Percentiles rank a stretch among this genome's conserved stretches.
Conservation (phyloP, 2,888 invertebrate genomes). For the Chorisops tibialis region DNA sequence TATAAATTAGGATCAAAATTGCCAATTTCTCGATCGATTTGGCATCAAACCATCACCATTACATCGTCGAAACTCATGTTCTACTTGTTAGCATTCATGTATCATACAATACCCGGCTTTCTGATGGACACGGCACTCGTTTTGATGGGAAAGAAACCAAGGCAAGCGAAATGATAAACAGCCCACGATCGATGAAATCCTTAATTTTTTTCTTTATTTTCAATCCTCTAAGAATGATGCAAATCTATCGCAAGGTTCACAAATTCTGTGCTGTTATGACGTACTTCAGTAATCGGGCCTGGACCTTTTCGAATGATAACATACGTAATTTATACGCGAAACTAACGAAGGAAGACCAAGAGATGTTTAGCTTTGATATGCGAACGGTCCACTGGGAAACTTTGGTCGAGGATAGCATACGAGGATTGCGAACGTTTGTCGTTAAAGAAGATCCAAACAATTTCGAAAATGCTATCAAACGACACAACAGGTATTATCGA, state of each 20-base stretch:
- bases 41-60: conserved; percentile 60
- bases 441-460: conserved; percentile 73
- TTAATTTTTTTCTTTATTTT: not conserved
- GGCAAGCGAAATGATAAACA: conserved; percentile 45
- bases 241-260: conserved; percentile 75
- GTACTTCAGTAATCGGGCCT: conserved; percentile 73
- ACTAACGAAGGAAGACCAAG: conserved; percentile 49
- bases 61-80: conserved; percentile 50
- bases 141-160: conserved; percentile 56
- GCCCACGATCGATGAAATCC: too few relatives aligned
- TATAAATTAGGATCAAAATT: conserved; percentile 54
- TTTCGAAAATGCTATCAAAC: conserved; percentile 60
- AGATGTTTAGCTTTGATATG: conserved; percentile 73
- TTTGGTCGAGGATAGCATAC: conserved; percentile 56
- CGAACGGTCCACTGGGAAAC: conserved; percentile 64
- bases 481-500: conserved; percentile 58
- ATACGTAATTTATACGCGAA: conserved; percentile 51
- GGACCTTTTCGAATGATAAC: conserved; percentile 67
- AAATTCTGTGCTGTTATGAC: conserved; percentile 69
- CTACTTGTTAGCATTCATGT: conserved; percentile 54
- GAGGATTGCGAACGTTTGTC: conserved; percentile 70
- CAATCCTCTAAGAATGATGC: conserved; percentile 62
- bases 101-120: conserved; percentile 64
- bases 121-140: conserved; percentile 57
- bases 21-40: conserved; percentile 65